Evolutionary conservation across 1,140 invertebrate species (phyloP).

Genomic region (Oscheius sp.): DNA sequence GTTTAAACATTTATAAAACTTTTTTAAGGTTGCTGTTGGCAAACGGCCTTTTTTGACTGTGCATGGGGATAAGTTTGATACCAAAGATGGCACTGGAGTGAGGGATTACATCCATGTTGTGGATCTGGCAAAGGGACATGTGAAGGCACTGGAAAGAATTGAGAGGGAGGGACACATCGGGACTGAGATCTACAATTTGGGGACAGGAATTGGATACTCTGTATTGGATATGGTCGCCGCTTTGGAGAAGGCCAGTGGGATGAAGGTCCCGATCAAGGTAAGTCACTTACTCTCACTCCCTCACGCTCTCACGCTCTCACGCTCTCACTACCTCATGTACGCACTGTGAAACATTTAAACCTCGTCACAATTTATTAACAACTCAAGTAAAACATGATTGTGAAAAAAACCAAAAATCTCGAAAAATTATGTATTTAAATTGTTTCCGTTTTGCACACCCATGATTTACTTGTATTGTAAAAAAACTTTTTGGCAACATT

Average conservation of each 20-base stretch:
- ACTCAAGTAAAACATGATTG: no score
- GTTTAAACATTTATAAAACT: not conserved
- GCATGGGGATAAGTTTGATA: slow-evolving; percentile 89
- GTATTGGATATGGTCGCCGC: slow-evolving; percentile 76
- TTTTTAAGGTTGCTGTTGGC: slow-evolving; percentile 74
- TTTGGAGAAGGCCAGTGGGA: slow-evolving; percentile 65
- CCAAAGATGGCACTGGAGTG: slow-evolving; percentile 91
- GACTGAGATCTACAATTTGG: slow-evolving; percentile 88
- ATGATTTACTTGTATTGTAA: no score
- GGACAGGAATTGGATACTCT: slow-evolving; percentile 86
- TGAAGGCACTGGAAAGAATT: slow-evolving; percentile 64
- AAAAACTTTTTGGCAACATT: no score
- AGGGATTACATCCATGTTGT: slow-evolving; percentile 97
- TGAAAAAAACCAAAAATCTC: no score
- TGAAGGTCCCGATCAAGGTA: slow-evolving; percentile 54
- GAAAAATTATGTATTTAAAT: no score
- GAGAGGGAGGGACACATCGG: slow-evolving; percentile 33
- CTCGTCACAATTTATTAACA: no score
- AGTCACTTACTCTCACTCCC: no score
- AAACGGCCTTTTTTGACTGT: slow-evolving; percentile 75
- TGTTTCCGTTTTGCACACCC: no score
- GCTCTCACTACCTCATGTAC: no score
- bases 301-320: no score
- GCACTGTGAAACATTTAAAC: no score
- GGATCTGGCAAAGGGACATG: slow-evolving; percentile 87